Base-by-base conservation (phyloP, 1,140 invertebrate genomes). In the Alviniconcha marisindica region DNA sequence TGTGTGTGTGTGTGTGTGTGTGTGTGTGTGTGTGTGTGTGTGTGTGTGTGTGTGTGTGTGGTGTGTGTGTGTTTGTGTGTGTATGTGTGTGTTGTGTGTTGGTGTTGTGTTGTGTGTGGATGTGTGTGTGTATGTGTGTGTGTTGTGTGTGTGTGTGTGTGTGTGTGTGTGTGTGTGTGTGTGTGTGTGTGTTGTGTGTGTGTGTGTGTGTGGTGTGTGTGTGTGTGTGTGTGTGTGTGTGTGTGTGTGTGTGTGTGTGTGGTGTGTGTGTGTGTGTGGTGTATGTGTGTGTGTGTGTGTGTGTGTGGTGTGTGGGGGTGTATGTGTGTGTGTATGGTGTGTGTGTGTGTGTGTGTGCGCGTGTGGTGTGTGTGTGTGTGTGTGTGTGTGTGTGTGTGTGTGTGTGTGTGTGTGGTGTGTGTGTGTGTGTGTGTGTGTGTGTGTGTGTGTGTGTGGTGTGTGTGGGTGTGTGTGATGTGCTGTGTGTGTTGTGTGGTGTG, bases 261-360 rank as follows among this genome's bases (percentile, higher is more conserved):
- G 44, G 44, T 48, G 44, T 48, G 44, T 48, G 44, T 48, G 44
- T 48, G 44, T 48, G 44, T 48, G 44, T 48, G 44, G 44, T 48
- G 44, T 48, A 18, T 48, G 44, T 48, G 44, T 48, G 44, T 48
- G 44, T 48, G 44, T 48, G 44, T 48, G 44, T 48, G 44, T 48
- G 44, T 48, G 44, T 48, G 44, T 48, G 44, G 5, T 48, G 44
- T 48, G 15, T 0, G 15, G 60, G 28, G 24, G 10, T 60, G 56
- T 60, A 0, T 7, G 56, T 5, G 15, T 28, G 28, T 66, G 63
- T 66, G 63, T 33, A 31, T 28, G 28, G 63, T 66, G 28, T 66
- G 63, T 36, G 63, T 66, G 63, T 36, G 63, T 66, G 63, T 66
- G 63, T 66, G 63, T 66, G 63, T 66, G 63, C 33, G 63, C 33